A percentile compares a stretch with the other conserved stretches of the same genome.
phyloP scores from a whole-genome alignment of 2,797 vertebrate genomes.

The Melanotaenia boesemani region DNA sequence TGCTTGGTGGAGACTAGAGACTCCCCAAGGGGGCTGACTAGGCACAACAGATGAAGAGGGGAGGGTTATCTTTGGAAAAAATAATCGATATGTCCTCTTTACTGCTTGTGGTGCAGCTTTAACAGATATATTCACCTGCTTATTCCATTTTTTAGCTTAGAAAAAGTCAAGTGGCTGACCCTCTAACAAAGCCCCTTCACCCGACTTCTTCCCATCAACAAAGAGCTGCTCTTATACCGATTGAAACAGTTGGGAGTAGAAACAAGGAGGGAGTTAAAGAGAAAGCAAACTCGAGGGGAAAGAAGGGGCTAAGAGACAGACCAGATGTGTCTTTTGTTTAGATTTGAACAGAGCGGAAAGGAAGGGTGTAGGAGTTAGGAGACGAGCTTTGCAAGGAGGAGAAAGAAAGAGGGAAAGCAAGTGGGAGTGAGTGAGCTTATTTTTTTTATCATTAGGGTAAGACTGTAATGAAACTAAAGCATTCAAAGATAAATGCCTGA shows the following conservation, averaged over 20 bases:
- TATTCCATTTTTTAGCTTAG: not conserved
- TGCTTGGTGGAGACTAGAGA: constrained; percentile 48
- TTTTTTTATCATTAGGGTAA: constrained; percentile 47
- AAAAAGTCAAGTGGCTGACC: constrained; percentile 64
- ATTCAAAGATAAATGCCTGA: constrained; percentile 74
- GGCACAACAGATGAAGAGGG: constrained; percentile 38
- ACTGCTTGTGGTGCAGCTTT: constrained; percentile 25
- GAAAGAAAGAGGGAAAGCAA: constrained; percentile 67
- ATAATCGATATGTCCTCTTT: constrained; percentile 48
- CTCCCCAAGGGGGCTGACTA: constrained; percentile 51
- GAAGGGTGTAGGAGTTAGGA: constrained; percentile 83
- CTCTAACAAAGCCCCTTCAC: constrained; percentile 63
- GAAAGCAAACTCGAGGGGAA: constrained; percentile 65
- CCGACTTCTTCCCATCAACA: constrained; percentile 63
- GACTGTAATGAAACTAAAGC: constrained; percentile 81
- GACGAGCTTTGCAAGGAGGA: constrained; percentile 60
- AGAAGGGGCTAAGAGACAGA: constrained; percentile 79
- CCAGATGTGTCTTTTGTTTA: constrained; percentile 90
- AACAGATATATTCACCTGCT: constrained; percentile 37
- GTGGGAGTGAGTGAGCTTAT: constrained; percentile 35
- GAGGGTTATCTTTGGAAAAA: constrained; percentile 53
- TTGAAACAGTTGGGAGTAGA: constrained; percentile 63
- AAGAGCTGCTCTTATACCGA: constrained; percentile 65
- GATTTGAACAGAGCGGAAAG: constrained; percentile 85
- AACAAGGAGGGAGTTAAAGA: constrained; percentile 75